These are phyloP conservation scores for Sparus aurata DNA, from an alignment of 2,797 vertebrate genomes.

Conservation along the genomic window DNA sequence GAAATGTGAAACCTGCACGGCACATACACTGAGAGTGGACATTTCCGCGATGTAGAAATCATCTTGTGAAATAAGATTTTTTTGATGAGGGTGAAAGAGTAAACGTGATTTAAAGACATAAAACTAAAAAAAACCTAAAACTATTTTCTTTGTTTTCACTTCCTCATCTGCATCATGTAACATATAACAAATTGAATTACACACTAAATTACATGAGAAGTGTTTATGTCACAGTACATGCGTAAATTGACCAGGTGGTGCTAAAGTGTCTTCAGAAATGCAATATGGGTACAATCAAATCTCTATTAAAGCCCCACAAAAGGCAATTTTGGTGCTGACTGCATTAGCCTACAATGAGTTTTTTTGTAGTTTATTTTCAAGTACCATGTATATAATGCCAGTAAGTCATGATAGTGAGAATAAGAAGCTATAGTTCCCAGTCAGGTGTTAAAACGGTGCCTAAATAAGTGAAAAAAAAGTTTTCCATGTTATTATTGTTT, in stretches of 20 bases:
- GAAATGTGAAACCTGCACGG: background rate
- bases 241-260: background rate
- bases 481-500: no score
- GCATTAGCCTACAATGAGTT: background rate
- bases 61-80: background rate
- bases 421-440: background rate
- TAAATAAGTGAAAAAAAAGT: no score
- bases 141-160: background rate
- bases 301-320: background rate
- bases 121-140: no score
- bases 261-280: background rate
- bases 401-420: background rate
- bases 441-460: background rate
- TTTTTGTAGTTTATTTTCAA: background rate
- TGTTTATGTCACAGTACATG: no score
- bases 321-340: background rate
- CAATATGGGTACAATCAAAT: background rate
- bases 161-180: background rate
- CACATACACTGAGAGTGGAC: background rate
- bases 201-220: no score
- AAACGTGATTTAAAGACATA: background rate
- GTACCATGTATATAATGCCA: background rate
- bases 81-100: background rate
- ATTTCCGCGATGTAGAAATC: accelerated
- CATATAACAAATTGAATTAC: no score